Evolutionary conservation across 2,888 invertebrate species (phyloP), one percentile per base, ranked within the genome.

Genomic region (Spisula subtruncata): DNA sequence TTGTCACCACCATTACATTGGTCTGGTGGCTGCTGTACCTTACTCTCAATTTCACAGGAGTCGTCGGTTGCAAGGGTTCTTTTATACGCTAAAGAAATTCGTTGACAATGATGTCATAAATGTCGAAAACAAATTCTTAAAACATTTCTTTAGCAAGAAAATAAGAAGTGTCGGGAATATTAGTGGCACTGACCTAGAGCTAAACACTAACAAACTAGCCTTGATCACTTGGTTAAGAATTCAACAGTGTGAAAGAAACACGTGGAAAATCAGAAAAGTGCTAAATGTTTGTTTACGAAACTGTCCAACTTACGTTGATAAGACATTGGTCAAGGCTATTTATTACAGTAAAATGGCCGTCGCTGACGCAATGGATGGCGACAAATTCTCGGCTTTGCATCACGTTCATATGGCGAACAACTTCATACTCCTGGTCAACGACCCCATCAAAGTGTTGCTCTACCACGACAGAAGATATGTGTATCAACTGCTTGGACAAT

Each of bases 401-500:
- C 14, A 83, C 5, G 20, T 60, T 16, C 48, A 66, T 66, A 8
- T 0, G 71, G 83, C 83, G 29, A 83, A 83, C 41, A 18, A 25
- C 25, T 46, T 12, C 1, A 83, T 20, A 10, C 46, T 66, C 10
- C 16, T 56, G 0, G 14, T 32, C 5, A 32, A 56, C 29, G 82
- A 83, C 12, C 82, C 82, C 5, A 60, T 56, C 1, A 83, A 56
- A 14, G 82, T 56, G 14, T 20, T 83, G 18, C 20, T 83, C 10
- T 83, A 35, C n/a, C 82, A 83, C 56, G 82, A 83, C n/a, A 29
- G 82, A 54, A 56, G 82, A 18, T 83, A 83, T 46, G 66, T 66
- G 0, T 46, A 83, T 60, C 83, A 83, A 41, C 18, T 75, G 20
- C 75, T 75, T 32, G 75, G 75, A 35, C 32, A 32, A 75, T 32